Percentiles rank a stretch among this genome's conserved stretches.
Evolutionary conservation across 1,140 invertebrate species (phyloP).

Genomic region (Euwallacea similis): DNA sequence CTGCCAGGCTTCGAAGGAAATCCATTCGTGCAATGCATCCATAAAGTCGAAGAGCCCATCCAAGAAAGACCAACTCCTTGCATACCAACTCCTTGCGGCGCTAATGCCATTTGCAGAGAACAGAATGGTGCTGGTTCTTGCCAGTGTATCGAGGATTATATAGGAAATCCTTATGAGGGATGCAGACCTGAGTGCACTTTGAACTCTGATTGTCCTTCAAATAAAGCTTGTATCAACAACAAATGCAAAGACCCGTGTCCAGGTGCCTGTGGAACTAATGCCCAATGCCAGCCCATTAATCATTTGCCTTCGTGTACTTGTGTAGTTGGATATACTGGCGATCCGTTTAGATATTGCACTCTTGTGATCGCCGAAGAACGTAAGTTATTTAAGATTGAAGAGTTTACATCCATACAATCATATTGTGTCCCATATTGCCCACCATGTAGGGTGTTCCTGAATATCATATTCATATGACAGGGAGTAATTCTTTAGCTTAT

Average conservation of each 20-base stretch:
- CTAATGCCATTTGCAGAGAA: conserved; percentile 72
- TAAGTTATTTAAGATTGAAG: conserved; percentile 57
- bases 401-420: not conserved
- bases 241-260: conserved; percentile 70
- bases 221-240: conserved; percentile 63
- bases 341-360: conserved; percentile 65
- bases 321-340: conserved; percentile 62
- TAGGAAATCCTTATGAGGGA: conserved; percentile 73
- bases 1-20: conserved; percentile 60
- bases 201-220: conserved; percentile 66
- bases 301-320: conserved; percentile 64
- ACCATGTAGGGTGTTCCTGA: too few relatives aligned
- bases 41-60: conserved; percentile 41
- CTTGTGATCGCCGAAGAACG: conserved; percentile 60
- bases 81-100: conserved; percentile 70
- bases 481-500: too few relatives aligned
- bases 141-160: conserved; percentile 67
- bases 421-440: too few relatives aligned
- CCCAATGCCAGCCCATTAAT: conserved; percentile 64
- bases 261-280: conserved; percentile 68
- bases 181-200: conserved; percentile 71
- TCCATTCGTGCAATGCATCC: conserved; percentile 60
- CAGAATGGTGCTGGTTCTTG: conserved; percentile 68
- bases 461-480: too few relatives aligned
- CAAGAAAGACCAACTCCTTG: conserved; percentile 61